Percentiles rank a stretch among this genome's conserved stretches.
These are phyloP conservation scores for Craniophora ligustri DNA, from an alignment of 2,888 invertebrate species.

Conservation along the genomic window DNA sequence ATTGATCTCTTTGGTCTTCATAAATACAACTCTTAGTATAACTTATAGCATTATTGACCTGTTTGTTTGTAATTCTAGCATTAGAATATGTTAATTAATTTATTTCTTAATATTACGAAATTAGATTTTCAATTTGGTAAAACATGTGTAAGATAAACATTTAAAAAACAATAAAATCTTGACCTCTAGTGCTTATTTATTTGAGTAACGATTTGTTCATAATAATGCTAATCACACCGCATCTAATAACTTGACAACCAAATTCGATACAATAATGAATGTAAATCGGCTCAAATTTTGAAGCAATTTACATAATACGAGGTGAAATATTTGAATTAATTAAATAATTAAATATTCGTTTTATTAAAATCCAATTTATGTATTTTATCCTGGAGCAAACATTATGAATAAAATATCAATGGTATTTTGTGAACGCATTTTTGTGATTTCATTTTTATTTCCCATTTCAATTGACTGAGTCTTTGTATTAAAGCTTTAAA, in stretches of 20 bases:
- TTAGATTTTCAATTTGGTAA: conserved; percentile 3
- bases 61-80: conserved; percentile 21
- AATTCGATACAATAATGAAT: conserved; percentile 72
- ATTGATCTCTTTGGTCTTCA: conserved; percentile 66
- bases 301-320: conserved; percentile 68
- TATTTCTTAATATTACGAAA: conserved; percentile 18
- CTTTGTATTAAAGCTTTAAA: neutral
- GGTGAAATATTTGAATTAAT: conserved; percentile 65
- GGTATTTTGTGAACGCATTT: conserved; percentile 22
- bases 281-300: conserved; percentile 68
- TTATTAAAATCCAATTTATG: conserved; percentile 63
- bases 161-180: conserved; percentile 32
- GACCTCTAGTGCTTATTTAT: conserved; percentile 43
- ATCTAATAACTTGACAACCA: conserved; percentile 62
- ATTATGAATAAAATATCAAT: conserved; percentile 34
- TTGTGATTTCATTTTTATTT: neutral
- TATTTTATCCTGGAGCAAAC: conserved; percentile 51
- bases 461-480: conserved; percentile 7
- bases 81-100: no score
- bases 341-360: conserved; percentile 60
- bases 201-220: conserved; percentile 46
- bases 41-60: conserved; percentile 33
- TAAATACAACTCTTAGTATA: conserved; percentile 62
- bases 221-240: conserved; percentile 66
- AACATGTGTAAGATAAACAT: conserved; percentile 3